Evolutionary conservation across 2,797 vertebrate genomes (phyloP), one percentile per base, ranked within the genome.

Genomic region (Tapera naevia): DNA sequence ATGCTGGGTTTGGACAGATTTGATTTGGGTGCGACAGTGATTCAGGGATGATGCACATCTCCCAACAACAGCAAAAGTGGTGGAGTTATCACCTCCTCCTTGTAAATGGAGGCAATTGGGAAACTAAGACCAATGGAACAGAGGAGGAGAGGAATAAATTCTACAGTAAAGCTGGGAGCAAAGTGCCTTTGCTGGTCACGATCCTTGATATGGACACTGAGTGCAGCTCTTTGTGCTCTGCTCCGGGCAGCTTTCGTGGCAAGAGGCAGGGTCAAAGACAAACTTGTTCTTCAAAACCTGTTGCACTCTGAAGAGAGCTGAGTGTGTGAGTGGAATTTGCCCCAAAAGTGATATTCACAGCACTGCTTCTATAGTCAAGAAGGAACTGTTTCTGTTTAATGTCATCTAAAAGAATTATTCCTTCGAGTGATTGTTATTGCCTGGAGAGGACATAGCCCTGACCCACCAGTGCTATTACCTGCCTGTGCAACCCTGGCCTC

Each of bases 271-370:
- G 17, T 3, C 2, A 4, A 13, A 28, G n/a, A n/a, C 53, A 39
- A 7, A 11, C 53, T 13, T 9, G 28, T 17, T 54, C 10, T 35
- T 33, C 2, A 6, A 33, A 39, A 21, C 37, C n/a, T 16, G 33
- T 4, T 1, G 2, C 2, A 0, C n/a, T 9, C 30, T 4, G 7
- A 5, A 14, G 43, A 28, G 56, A 30, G 71, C 4, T 3, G 46
- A 18, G n/a, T 7, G 27, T 18, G 37, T 1, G 1, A 9, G 33
- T 5, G 35, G 43, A 13, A 43, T n/a, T 50, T 27, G 15, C 25
- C 22, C 66, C 35, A 16, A 10, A 43, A 37, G 32, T 9, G 14
- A 6, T 0, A 7, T 15, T 41, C 32, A 8, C 24, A 25, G 48
- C 25, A 9, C 19, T 28, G 51, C 21, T 17, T 17, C 60, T 24